Evolutionary conservation across 2,113 vertebrate genomes (phyloP), one percentile per base, ranked within the genome.

Genomic region (Probosciger aterrimus): DNA sequence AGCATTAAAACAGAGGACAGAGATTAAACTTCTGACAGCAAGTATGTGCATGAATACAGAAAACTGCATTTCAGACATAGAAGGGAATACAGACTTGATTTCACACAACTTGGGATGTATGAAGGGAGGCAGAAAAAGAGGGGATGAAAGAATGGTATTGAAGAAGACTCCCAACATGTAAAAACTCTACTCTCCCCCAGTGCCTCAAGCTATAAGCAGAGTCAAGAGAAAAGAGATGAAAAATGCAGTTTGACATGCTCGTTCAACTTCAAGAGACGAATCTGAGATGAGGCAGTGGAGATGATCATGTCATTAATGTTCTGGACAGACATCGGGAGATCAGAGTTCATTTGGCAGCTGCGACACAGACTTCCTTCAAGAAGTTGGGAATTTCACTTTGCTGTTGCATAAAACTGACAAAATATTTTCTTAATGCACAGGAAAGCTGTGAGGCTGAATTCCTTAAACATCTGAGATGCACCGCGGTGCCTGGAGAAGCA

Each of bases 281-380:
- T 95, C 1, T 82, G 93, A 91, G 81, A 87, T 31, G 74, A 91
- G 63, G 86, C 74, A 85, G 37, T 18, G 81, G 60, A 91, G 91
- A 77, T 35, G 84, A 96, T 91, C 83, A 67, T 2, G 1, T 82
- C 88, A 89, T 80, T 88, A 77, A 91, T 75, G 86, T 27, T 28
- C 67, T 70, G 88, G 92, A 67, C 94, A 95, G 91, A 52, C 67
- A 65, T 1, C 0, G 5, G 49, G 93, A 91, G 77, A 93, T 82
- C 88, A 87, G 69, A 95, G 91, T 85, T 95, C 92, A 93, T 63
- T 53, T 70, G 86, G 67, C 83, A 89, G 69, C 92, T 91, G 91
- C 0, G 0, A 65, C 91, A 91, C 86, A 67, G 57, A 67, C 74
- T 89, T 89, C 86, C 91, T 69, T 62, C 69, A 11, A 0, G 1